Evolutionary conservation across 2,888 invertebrate genomes (phyloP).

Genomic region (Drosophila fungiperda): DNA sequence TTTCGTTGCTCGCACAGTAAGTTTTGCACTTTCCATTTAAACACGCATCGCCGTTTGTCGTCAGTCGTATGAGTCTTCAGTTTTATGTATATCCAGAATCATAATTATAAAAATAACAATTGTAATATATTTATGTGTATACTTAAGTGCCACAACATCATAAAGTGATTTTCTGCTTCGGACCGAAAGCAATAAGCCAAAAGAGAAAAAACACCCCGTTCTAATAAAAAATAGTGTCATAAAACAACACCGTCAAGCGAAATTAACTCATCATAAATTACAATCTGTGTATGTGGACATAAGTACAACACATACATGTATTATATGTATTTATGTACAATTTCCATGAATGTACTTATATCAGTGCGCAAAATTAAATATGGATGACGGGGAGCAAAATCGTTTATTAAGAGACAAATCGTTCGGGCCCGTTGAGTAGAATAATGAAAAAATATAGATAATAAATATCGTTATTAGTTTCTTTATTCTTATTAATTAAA

Average conservation of each 20-base stretch:
- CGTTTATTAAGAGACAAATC: slow-evolving; percentile 4
- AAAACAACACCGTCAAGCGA: slow-evolving; percentile 56
- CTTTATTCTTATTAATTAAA: neutral
- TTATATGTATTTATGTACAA: slow-evolving; percentile 11
- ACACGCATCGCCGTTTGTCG: slow-evolving; percentile 55
- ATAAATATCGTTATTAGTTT: neutral
- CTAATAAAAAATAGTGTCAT: slow-evolving; percentile 64
- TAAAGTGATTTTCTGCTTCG: slow-evolving; percentile 23
- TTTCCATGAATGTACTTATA: slow-evolving; percentile 2
- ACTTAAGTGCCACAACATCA: slow-evolving; percentile 9
- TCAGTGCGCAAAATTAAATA: slow-evolving; percentile 23
- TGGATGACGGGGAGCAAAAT: slow-evolving; percentile 9
- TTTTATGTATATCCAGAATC: slow-evolving; percentile 4
- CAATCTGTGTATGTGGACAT: slow-evolving; percentile 28
- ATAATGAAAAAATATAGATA: neutral
- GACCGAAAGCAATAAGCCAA: slow-evolving; percentile 40
- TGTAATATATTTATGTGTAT: slow-evolving; percentile 18
- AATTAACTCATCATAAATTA: slow-evolving; percentile 69
- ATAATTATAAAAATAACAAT: slow-evolving; percentile 43
- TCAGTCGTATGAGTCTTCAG: slow-evolving; percentile 7
- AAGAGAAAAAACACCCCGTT: slow-evolving; percentile 27
- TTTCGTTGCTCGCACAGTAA: slow-evolving; percentile 79
- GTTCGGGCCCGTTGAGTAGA: neutral
- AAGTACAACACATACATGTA: slow-evolving; percentile 12
- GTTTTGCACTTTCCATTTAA: slow-evolving; percentile 81